Evolutionary conservation across 2,113 vertebrate genomes (phyloP).

Genomic region (Cinclus mexicanus): DNA sequence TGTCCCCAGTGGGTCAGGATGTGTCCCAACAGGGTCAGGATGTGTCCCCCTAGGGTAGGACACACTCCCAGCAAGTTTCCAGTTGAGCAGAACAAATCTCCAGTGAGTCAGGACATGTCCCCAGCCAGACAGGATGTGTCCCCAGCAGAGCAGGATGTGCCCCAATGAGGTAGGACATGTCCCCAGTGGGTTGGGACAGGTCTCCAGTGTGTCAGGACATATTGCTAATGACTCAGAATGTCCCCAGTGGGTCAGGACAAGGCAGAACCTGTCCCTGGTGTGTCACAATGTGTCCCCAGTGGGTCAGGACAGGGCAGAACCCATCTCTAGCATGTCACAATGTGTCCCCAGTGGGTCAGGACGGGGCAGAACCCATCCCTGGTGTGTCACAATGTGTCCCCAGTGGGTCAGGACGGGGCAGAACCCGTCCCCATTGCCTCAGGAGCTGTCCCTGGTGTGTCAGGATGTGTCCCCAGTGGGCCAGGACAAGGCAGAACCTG

Average conservation of each 20-base stretch:
- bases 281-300: no score
- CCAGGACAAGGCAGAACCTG: neutral
- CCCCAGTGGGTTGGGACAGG: neutral
- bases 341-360: no score
- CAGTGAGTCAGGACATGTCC: accelerated
- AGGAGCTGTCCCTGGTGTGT: no score
- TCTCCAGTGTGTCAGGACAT: neutral
- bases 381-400: no score
- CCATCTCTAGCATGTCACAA: neutral
- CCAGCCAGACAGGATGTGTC: no score
- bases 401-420: no score
- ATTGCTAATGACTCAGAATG: neutral
- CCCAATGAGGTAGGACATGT: neutral
- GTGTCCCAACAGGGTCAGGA: no score
- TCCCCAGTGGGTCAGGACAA: accelerated
- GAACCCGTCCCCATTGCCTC: no score
- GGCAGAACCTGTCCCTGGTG: neutral
- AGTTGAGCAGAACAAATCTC: neutral
- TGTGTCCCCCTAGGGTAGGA: no score
- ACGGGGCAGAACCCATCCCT: no score
- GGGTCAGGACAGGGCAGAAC: no score
- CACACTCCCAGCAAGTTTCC: neutral
- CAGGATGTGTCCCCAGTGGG: neutral
- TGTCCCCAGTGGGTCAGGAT: accelerated
- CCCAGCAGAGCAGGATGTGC: neutral